Evolutionary conservation across 2,113 vertebrate genomes (phyloP).

Genomic region (Gavialis gangeticus): DNA sequence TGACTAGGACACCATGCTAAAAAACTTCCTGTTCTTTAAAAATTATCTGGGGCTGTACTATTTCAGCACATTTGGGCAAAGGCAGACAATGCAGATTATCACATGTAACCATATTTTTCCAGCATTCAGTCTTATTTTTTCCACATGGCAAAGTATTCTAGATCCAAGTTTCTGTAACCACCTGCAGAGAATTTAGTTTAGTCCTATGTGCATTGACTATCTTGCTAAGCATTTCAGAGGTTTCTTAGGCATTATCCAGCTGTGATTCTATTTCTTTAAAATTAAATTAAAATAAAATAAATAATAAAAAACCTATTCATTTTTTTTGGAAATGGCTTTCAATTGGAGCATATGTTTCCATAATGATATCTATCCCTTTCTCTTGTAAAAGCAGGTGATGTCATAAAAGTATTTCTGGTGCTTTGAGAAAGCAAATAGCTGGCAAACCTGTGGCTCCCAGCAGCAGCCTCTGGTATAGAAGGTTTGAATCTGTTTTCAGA

Average conservation of each 20-base stretch:
- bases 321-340: conserved; percentile 31
- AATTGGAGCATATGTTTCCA: conserved; percentile 19
- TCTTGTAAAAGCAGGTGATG: conserved; percentile 21
- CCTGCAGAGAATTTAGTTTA: conserved; percentile 45
- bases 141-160: conserved; percentile 3
- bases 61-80: background rate
- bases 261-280: conserved; percentile 6
- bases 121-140: background rate
- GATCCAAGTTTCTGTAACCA: background rate
- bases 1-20: background rate
- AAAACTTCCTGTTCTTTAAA: background rate
- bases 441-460: conserved; percentile 12
- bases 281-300: background rate
- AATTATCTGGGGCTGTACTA: background rate
- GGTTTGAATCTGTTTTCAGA: background rate
- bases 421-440: conserved; percentile 27
- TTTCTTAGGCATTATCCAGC: conserved; percentile 40
- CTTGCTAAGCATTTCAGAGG: conserved; percentile 14
- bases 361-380: conserved; percentile 2
- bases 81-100: fast-evolving
- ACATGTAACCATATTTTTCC: background rate
- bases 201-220: conserved; percentile 19
- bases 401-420: conserved; percentile 28
- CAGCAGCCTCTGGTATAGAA: background rate
- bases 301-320: background rate